These are phyloP conservation scores for Sinosuthora webbiana DNA, from an alignment of 2,113 vertebrate species.

Conservation along the genomic window DNA sequence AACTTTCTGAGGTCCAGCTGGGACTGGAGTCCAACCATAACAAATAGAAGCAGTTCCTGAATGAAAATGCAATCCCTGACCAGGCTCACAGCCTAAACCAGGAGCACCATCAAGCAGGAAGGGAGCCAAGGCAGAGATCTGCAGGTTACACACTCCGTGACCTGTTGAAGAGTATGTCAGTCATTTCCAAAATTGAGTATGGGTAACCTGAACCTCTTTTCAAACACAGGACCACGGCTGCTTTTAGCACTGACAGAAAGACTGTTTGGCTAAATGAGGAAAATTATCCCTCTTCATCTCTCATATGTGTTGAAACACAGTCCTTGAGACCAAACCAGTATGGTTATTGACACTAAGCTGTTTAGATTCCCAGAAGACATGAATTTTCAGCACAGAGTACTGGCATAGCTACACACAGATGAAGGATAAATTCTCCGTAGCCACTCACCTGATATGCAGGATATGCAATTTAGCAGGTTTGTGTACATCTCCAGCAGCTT, in stretches of 20 bases:
- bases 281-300: not conserved
- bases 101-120: rapidly evolving
- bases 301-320: not conserved
- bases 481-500: not conserved
- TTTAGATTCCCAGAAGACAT: not conserved
- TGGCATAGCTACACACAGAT: not conserved
- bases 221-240: not conserved
- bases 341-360: not conserved
- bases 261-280: not conserved
- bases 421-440: not conserved
- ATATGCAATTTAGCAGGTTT: not conserved
- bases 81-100: not conserved
- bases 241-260: not conserved
- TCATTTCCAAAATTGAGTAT: not conserved
- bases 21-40: not conserved
- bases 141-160: not conserved
- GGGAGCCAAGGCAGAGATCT: not conserved
- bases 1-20: not conserved
- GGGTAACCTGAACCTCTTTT: not conserved
- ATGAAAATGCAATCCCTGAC: not conserved
- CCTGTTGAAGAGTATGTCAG: not conserved
- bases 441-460: constrained; percentile 32
- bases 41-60: not conserved
- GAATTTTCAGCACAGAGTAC: not conserved
- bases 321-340: not conserved